Evolutionary conservation across 2,797 vertebrate genomes (phyloP).

Genomic region (Gymnocypris eckloni): DNA sequence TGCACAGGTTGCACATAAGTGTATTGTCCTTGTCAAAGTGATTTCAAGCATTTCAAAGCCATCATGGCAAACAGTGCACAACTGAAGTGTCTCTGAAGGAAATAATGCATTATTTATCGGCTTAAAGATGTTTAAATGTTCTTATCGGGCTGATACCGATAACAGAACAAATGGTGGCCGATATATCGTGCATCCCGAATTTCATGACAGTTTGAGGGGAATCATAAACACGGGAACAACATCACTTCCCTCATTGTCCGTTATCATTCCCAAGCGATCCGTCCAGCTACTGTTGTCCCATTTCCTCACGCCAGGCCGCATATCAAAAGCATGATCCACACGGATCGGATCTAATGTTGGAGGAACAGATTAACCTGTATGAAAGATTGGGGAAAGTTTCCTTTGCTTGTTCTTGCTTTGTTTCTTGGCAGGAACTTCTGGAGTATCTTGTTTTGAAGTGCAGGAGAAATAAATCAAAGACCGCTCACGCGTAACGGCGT

Average conservation of each 20-base stretch:
- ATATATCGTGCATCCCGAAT: not conserved
- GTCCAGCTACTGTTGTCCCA: not conserved
- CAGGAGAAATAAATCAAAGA: constrained; percentile 30
- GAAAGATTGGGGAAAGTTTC: constrained; percentile 6
- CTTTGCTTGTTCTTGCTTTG: not conserved
- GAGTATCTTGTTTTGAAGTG: constrained; percentile 12
- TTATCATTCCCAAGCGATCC: not conserved
- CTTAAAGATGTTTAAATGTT: too few species aligned
- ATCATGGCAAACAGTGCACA: too few species aligned
- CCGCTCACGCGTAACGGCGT: constrained; percentile 25
- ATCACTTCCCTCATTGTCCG: not conserved
- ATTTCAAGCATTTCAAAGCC: too few species aligned
- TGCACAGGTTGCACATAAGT: too few species aligned
- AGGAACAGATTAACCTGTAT: constrained; percentile 14
- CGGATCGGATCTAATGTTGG: not conserved
- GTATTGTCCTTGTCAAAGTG: too few species aligned
- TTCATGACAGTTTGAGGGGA: constrained; percentile 18
- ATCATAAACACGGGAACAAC: constrained; percentile 14
- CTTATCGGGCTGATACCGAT: too few species aligned
- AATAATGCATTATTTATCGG: too few species aligned
- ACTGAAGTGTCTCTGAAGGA: too few species aligned
- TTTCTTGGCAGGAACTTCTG: constrained; percentile 11
- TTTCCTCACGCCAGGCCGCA: not conserved
- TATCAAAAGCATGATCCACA: not conserved
- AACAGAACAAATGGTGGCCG: too few species aligned